Percentiles rank a stretch among this genome's conserved stretches.
Evolutionary conservation across 2,113 vertebrate species (phyloP).

Genomic region (Bucco capensis): DNA sequence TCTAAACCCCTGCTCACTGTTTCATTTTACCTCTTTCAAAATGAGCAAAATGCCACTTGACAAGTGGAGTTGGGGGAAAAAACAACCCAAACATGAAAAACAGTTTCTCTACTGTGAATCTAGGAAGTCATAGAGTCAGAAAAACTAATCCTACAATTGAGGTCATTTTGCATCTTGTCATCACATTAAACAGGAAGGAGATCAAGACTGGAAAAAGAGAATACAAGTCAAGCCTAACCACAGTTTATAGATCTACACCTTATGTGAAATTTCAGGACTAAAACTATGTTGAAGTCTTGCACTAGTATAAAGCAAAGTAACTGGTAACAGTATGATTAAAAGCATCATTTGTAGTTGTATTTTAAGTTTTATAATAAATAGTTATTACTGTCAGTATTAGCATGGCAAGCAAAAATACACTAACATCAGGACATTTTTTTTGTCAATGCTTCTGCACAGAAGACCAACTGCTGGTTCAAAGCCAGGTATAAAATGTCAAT

Average conservation of each 20-base stretch:
- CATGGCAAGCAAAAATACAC: slow-evolving; percentile 5
- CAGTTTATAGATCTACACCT: background rate
- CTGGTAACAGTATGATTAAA: background rate
- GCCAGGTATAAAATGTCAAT: slow-evolving; percentile 40
- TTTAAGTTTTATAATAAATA: background rate
- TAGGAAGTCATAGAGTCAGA: background rate
- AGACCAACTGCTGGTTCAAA: slow-evolving; percentile 46
- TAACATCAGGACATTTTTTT: background rate
- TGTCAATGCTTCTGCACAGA: slow-evolving; percentile 45
- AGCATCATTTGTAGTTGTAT: background rate
- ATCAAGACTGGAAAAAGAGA: background rate
- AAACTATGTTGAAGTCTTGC: background rate
- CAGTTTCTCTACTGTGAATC: background rate
- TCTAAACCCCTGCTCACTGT: slow-evolving; percentile 29
- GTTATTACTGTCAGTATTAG: slow-evolving; percentile 23
- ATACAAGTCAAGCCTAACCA: background rate
- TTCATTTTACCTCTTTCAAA: slow-evolving; percentile 52
- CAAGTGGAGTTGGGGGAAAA: slow-evolving; percentile 13
- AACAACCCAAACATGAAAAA: background rate
- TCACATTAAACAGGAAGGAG: background rate
- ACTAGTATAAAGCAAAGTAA: background rate
- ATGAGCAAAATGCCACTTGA: slow-evolving; percentile 30
- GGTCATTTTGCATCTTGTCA: background rate
- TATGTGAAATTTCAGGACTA: background rate
- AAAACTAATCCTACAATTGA: background rate